Conservation (phyloP, 2,888 invertebrate species). For the Tachina grossa region DNA sequence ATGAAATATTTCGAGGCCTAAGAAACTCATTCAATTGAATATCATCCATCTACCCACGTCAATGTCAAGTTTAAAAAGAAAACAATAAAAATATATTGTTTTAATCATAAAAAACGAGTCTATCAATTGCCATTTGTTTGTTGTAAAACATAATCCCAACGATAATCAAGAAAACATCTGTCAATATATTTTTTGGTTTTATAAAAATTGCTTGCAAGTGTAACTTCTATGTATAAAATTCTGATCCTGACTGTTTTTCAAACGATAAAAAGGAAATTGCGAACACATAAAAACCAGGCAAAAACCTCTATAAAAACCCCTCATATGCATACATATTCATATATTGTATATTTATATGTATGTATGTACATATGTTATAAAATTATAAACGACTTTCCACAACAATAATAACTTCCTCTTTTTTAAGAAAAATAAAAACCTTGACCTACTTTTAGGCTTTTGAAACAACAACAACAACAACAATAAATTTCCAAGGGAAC, state of each 20-base stretch:
- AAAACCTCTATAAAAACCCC: background rate
- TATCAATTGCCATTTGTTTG: background rate
- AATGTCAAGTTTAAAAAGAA: background rate
- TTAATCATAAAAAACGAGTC: background rate
- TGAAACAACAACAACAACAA: background rate
- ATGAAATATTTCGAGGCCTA: too few species aligned
- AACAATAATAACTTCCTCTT: constrained; percentile 23
- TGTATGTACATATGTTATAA: background rate
- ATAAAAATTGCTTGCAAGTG: background rate
- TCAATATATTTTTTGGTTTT: background rate
- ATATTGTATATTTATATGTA: background rate
- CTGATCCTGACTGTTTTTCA: background rate
- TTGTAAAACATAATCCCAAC: background rate
- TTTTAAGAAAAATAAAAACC: constrained; percentile 11
- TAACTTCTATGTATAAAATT: background rate
- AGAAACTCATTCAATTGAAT: too few species aligned
- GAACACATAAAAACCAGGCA: background rate
- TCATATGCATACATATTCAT: too few species aligned
- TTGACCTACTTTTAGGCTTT: constrained; percentile 32
- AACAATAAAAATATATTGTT: background rate
- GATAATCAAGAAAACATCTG: background rate
- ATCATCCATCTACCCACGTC: too few species aligned
- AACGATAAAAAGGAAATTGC: background rate
- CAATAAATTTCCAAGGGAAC: background rate
- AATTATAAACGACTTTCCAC: background rate